These are phyloP conservation scores for Achlya flavicornis DNA, from an alignment of 2,888 invertebrate species.

Conservation along the genomic window DNA sequence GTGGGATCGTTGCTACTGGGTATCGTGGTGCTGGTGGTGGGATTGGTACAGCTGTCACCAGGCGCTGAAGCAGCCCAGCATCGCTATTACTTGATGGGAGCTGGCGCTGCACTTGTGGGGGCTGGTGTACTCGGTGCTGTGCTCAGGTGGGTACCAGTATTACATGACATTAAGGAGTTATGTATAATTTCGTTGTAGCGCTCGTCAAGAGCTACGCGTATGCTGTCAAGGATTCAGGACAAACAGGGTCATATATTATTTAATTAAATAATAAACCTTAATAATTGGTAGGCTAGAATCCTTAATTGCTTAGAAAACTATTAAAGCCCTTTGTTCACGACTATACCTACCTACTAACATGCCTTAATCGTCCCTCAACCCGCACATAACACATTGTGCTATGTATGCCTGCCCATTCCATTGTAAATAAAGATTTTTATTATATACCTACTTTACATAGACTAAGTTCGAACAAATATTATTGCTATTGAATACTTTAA, in stretches of 20 bases:
- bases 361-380: too few relatives aligned
- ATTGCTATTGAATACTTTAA: too few relatives aligned
- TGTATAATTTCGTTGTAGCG: neutral
- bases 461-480: too few relatives aligned
- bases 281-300: neutral
- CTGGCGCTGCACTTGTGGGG: slow-evolving; percentile 85
- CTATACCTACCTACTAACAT: too few relatives aligned
- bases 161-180: neutral
- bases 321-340: too few relatives aligned
- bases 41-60: slow-evolving; percentile 89
- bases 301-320: neutral
- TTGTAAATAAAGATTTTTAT: too few relatives aligned
- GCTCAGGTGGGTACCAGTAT: slow-evolving; percentile 74
- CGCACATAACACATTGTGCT: too few relatives aligned
- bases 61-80: slow-evolving; percentile 91
- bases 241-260: neutral
- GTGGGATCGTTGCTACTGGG: slow-evolving; percentile 90
- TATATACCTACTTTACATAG: too few relatives aligned
- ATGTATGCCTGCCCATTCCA: too few relatives aligned
- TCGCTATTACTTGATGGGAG: slow-evolving; percentile 87
- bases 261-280: neutral
- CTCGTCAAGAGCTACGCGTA: neutral
- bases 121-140: slow-evolving; percentile 86
- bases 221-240: neutral
- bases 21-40: slow-evolving; percentile 89